Percentiles rank a stretch among this genome's conserved stretches.
Evolutionary conservation across 2,797 vertebrate species (phyloP).

Genomic region (Iguana delicatissima): DNA sequence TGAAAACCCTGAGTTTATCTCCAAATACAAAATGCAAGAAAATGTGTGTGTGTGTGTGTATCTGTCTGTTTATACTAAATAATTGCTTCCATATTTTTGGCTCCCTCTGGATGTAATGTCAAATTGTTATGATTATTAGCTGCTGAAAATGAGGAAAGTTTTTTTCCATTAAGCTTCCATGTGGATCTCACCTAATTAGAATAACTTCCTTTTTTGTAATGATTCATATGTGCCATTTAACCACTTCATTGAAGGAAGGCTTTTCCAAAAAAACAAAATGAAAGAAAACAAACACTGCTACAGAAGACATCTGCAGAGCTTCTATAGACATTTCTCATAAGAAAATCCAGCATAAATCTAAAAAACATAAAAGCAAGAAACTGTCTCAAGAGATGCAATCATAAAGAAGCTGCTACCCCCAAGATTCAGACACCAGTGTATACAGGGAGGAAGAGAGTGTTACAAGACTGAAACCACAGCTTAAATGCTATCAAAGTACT

Average conservation of each 20-base stretch:
- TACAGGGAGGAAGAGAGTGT: not conserved
- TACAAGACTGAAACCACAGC: conserved; percentile 22
- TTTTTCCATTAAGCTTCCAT: conserved; percentile 64
- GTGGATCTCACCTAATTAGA: conserved; percentile 75
- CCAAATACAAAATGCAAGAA: conserved; percentile 71
- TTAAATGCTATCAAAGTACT: conserved; percentile 26
- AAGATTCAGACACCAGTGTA: conserved; percentile 11
- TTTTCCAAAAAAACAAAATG: not conserved
- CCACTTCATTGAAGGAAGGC: conserved; percentile 69
- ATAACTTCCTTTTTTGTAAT: conserved; percentile 76
- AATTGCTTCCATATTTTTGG: conserved; percentile 83
- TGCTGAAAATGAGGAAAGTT: conserved; percentile 79
- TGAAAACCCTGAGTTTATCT: conserved; percentile 70
- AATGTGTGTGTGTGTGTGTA: conserved; percentile 45
- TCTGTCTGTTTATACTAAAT: conserved; percentile 73
- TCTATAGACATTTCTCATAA: conserved; percentile 34
- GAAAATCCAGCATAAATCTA: conserved; percentile 47
- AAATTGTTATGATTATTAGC: conserved; percentile 83
- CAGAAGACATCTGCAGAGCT: conserved; percentile 54
- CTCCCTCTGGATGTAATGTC: conserved; percentile 73
- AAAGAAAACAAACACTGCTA: conserved; percentile 34
- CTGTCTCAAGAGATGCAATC: not conserved
- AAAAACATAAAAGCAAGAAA: conserved; percentile 38
- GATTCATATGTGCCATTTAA: conserved; percentile 65
- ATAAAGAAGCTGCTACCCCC: conserved; percentile 28